A percentile compares a stretch with the other conserved stretches of the same genome.
Conservation (phyloP, 2,113 vertebrate genomes). For the Rhizomys pruinosus region DNA sequence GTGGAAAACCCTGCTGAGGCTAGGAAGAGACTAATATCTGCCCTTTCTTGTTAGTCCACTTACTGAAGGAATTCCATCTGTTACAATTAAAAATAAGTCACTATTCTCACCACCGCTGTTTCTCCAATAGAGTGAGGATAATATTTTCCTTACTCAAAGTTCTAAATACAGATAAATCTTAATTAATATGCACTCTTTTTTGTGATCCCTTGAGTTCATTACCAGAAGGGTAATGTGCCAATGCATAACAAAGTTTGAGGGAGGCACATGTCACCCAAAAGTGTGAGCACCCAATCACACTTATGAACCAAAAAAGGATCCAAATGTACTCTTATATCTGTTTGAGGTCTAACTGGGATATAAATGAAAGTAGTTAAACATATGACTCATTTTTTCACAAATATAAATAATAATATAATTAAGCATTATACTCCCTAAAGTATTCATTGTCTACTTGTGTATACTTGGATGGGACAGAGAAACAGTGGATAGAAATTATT, state of each 20-base stretch:
- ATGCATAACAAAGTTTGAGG: too few relatives aligned
- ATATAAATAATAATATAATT: not conserved
- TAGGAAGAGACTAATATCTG: not conserved
- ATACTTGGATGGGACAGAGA: not conserved
- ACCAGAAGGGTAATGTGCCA: too few relatives aligned
- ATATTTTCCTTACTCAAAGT: not conserved
- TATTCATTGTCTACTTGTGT: not conserved
- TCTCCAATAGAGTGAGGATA: not conserved
- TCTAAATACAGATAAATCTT: constrained; percentile 19
- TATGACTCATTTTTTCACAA: constrained; percentile 28
- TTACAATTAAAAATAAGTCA: not conserved
- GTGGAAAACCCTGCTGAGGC: not conserved
- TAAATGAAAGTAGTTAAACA: constrained; percentile 33
- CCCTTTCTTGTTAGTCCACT: not conserved
- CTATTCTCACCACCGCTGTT: not conserved
- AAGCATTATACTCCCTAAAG: not conserved
- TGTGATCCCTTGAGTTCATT: too few relatives aligned
- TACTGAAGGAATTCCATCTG: not conserved
- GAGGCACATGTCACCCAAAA: too few relatives aligned
- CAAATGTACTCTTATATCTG: too few relatives aligned
- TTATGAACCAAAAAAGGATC: too few relatives aligned
- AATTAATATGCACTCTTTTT: constrained; percentile 16
- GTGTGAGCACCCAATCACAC: too few relatives aligned
- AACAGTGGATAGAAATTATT: not conserved
- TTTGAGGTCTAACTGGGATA: not conserved